Evolutionary conservation across 2,113 vertebrate species (phyloP), one percentile per base, ranked within the genome.

Genomic region (Calyptommatus sinebrachiatus): DNA sequence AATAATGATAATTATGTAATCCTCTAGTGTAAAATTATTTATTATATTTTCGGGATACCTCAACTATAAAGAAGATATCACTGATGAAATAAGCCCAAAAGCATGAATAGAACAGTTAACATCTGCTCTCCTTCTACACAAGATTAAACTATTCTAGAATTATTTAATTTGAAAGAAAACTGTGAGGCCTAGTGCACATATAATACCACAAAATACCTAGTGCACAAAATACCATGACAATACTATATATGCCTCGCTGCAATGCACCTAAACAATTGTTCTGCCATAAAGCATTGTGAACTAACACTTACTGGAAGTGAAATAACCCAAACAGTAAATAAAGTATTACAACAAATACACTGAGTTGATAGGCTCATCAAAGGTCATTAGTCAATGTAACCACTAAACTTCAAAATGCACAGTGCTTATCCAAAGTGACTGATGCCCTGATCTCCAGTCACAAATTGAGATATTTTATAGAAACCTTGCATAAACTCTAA

Each of bases 241-340:
- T 28, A 6, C 53, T 61, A n/a, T 46, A 60, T 50, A 61, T 3
- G 46, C 18, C 60, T 48, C 50, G 53, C 10, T 66, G 41, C n/a
- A 68, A 75, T 68, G 26, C 65, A 57, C 41, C 60, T 14, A 80
- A 73, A 67, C n/a, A 26, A 73, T 45, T 57, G 61, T 66, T 80
- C 62, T 46, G 48, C 46, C 31, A 41, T 41, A n/a, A 65, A 31
- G 46, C 28, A 57, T 26, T 3, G 48, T 57, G 26, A 73, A 67
- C 21, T 22, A 29, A 61, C 21, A 63, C 16, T 29, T 48, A n/a
- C 8, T 6, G 45, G 26, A 73, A 73, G 14, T 29, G n/a, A 22
- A 7, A 31, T 3, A 74, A 80, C 26, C 65, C 41, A 67, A 31
- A n/a, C 35, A 2, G 57, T 45, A 18, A 1, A 24, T 41, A 45